phyloP scores from a whole-genome alignment of 2,888 invertebrate species.

The Spisula subtruncata region DNA sequence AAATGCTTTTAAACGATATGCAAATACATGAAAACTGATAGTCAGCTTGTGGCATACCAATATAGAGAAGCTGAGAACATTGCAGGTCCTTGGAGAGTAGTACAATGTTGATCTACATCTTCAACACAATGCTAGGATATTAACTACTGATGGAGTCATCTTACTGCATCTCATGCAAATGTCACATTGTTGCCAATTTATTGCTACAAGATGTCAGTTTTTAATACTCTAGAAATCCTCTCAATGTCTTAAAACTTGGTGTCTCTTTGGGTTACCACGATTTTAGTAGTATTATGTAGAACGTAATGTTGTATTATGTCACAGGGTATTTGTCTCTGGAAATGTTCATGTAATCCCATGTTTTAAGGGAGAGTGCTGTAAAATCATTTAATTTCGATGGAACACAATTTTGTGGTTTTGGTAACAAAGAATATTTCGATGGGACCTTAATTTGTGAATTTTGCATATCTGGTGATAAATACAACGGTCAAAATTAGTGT shows the following conservation, averaged over 20 bases:
- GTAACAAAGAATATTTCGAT: no score
- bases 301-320: constrained; percentile 7
- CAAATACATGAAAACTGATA: no score
- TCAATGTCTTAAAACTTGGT: neutral
- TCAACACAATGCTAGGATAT: neutral
- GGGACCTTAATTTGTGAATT: no score
- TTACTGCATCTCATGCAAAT: constrained; percentile 7
- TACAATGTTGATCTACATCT: neutral
- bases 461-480: no score
- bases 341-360: neutral
- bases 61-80: neutral
- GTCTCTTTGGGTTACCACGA: neutral
- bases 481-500: no score
- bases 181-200: constrained; percentile 8
- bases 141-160: constrained; percentile 8
- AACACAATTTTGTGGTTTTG: no score
- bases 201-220: neutral
- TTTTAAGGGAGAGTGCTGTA: no score
- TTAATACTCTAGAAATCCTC: neutral
- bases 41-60: neutral
- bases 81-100: neutral
- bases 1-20: no score
- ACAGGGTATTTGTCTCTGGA: neutral
- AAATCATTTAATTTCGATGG: no score
- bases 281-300: neutral